A percentile compares a stretch with the other conserved stretches of the same genome.
phyloP scores from a whole-genome alignment of 2,113 vertebrate species.

The Lepisosteus osseus region DNA sequence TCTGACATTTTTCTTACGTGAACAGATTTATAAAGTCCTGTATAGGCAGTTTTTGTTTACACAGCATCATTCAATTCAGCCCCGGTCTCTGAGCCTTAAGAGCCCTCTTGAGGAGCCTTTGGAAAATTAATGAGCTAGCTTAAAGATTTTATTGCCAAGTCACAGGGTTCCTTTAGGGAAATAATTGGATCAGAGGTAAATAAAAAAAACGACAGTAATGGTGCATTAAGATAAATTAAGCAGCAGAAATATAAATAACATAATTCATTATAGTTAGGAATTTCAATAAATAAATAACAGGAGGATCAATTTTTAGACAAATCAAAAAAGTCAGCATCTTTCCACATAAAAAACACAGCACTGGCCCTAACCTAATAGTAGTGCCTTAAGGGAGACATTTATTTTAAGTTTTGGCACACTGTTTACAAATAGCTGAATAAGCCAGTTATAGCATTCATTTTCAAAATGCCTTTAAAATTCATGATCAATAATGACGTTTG shows the following conservation, averaged over 20 bases:
- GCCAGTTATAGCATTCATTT: no score
- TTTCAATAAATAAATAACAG: constrained; percentile 31
- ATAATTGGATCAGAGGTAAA: constrained; percentile 41
- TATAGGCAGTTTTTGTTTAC: constrained; percentile 52
- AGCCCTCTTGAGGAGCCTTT: constrained; percentile 49
- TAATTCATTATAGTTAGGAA: constrained; percentile 36
- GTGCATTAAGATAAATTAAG: no score
- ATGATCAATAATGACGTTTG: no score
- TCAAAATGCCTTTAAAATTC: no score
- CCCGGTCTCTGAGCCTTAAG: constrained; percentile 36
- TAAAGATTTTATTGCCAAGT: constrained; percentile 40
- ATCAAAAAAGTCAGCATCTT: no score
- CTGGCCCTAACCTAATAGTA: background rate
- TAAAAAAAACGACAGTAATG: constrained; percentile 17
- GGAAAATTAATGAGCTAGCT: constrained; percentile 51
- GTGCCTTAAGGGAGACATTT: background rate
- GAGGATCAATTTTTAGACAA: background rate
- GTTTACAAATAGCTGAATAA: no score
- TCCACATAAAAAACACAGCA: no score
- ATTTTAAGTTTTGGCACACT: no score
- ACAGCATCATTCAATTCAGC: constrained; percentile 44
- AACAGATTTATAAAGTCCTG: constrained; percentile 40
- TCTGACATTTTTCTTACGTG: constrained; percentile 30
- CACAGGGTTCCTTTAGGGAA: constrained; percentile 46
- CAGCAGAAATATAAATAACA: constrained; percentile 28